Evolutionary conservation across 2,888 invertebrate genomes (phyloP), one percentile per base, ranked within the genome.

Genomic region (Tethea ocularis): DNA sequence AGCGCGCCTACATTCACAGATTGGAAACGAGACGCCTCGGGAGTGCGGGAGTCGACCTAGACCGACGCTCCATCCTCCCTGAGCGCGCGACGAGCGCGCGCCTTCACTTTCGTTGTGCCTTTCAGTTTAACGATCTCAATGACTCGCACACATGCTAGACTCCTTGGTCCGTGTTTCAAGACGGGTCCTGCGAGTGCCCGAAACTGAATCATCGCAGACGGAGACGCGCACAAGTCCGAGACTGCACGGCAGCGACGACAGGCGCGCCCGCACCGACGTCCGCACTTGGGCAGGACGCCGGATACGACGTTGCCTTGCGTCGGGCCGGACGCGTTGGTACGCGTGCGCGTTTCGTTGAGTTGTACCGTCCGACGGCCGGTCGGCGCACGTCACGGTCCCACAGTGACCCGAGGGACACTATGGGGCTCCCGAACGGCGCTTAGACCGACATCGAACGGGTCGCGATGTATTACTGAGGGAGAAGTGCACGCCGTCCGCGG

Each of bases 121-220:
- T 90, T 93, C 87, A 93, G 94, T 93, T 94, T 91, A 79, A 78
- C 67, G 69, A 72, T 88, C 94, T 94, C 94, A 93, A 93, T 93
- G 94, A 95, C 95, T 95, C 91, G 95, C 95, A 93, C 91, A 95
- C 94, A 94, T 94, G 95, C 77, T 79, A 80, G 78, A 80, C 82
- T 82, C 82, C 81, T 79, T 81, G 80, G 81, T 82, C 81, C 82
- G 82, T 80, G 81, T 80, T 82, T 82, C 95, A 95, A 95, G 95
- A 95, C 95, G 95, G 95, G 95, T 94, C 95, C 94, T 91, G 92
- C 88, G 87, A 91, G 86, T 84, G 83, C 83, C 87, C 84, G 80
- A 88, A 86, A 80, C 86, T 76, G 78, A 83, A 83, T 77, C 86
- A 87, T 83, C 87, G 80, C 80, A 62, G 78, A 82, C 86, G 71